Evolutionary conservation across 2,113 vertebrate species (phyloP).

Genomic region (Neolamprologus longior): DNA sequence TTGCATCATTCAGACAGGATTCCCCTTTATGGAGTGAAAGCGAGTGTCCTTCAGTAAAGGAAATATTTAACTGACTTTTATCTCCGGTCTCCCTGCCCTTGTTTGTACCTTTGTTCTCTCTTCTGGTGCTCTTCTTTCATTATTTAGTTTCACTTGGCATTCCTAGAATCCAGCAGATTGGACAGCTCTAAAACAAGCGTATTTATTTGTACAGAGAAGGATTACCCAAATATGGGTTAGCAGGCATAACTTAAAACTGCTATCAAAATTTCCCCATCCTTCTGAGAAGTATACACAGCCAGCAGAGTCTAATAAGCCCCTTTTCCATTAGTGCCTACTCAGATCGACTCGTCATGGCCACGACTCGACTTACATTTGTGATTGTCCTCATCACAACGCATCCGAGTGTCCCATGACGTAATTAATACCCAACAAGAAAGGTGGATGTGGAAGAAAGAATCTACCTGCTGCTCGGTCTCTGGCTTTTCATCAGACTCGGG

Average conservation of each 20-base stretch:
- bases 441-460: not conserved
- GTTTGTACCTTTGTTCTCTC: not conserved
- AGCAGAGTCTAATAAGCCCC: not conserved
- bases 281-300: not conserved
- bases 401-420: not conserved
- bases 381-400: not conserved
- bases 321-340: not conserved
- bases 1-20: not conserved
- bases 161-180: not conserved
- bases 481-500: not conserved
- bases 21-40: constrained; percentile 17
- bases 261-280: not conserved
- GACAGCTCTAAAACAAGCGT: not conserved
- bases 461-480: rapidly evolving
- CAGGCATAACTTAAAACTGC: not conserved
- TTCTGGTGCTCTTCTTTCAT: not conserved
- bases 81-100: not conserved
- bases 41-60: not conserved
- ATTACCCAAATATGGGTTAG: not conserved
- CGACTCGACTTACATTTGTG: not conserved
- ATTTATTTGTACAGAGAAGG: not conserved
- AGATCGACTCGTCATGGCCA: not conserved
- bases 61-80: not conserved
- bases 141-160: not conserved
- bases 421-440: not conserved